Conservation (phyloP, 2,797 vertebrate species). For the Phoxinus dragarum region DNA sequence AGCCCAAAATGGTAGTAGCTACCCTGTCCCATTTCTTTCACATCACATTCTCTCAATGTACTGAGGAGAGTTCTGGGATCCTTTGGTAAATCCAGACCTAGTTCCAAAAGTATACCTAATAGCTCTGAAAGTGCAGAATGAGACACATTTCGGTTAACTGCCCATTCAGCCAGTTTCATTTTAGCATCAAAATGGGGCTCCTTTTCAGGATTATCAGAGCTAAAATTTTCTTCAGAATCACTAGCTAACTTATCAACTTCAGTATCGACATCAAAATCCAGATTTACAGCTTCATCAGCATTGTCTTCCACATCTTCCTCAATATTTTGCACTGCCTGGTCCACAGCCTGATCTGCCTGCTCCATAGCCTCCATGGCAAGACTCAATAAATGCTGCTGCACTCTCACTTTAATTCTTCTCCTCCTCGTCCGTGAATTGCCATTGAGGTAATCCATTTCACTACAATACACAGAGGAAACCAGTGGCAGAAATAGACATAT, state of each 20-base stretch:
- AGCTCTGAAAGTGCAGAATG: slow-evolving; percentile 10
- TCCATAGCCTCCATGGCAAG: slow-evolving; percentile 4
- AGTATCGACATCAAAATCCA: background rate
- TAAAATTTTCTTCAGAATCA: slow-evolving; percentile 8
- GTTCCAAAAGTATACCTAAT: slow-evolving; percentile 3
- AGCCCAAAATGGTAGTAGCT: slow-evolving; percentile 20
- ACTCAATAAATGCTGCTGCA: slow-evolving; percentile 10
- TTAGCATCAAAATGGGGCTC: background rate
- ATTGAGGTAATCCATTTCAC: slow-evolving; percentile 17
- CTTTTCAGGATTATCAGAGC: background rate
- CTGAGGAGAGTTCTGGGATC: background rate
- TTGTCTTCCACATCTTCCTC: too few relatives aligned
- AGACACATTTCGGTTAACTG: slow-evolving; percentile 6
- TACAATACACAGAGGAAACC: slow-evolving; percentile 8
- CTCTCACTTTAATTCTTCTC: slow-evolving; percentile 4
- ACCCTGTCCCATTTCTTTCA: background rate
- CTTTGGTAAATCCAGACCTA: slow-evolving; percentile 4
- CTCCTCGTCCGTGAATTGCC: background rate
- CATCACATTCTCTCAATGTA: background rate
- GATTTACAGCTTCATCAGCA: slow-evolving; percentile 5
- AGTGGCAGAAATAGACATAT: background rate
- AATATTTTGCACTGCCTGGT: slow-evolving; percentile 10
- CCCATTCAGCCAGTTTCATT: slow-evolving; percentile 12
- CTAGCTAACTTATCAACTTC: background rate
- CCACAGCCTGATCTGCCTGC: background rate